Evolutionary conservation across 2,888 invertebrate genomes (phyloP), one percentile per base, ranked within the genome.

Genomic region (Celastrina argiolus): DNA sequence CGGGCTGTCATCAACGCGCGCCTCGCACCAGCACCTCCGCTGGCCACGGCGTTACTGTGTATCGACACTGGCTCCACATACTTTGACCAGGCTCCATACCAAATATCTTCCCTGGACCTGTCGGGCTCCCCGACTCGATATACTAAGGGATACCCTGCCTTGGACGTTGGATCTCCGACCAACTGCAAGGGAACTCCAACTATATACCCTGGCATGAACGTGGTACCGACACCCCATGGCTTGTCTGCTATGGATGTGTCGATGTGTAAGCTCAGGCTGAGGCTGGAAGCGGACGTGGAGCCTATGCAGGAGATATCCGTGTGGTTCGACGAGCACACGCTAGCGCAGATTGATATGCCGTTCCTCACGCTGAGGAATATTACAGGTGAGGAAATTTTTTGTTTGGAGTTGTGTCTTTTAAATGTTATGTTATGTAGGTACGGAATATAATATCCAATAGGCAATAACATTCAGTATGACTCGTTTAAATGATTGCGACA

Each of bases 291-390:
- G 45, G 86, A 85, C 71, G 84, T 91, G 67, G 85, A 89, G 59
- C 87, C 91, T 1, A 95, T 95, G 41, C 94, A 95, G 68, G 95
- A 95, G 74, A 86, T 97, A 63, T 88, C 93, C 36, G 92, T 97
- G 74, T 98, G 98, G 98, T 97, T 97, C 82, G 94, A 95, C 7
- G 95, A 96, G 73, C 94, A 94, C 70, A 88, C 96, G 69, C 89
- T 96, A 14, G 94, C 95, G 0, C 91, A 94, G 65, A 86, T 96
- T 76, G 93, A 93, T 67, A 94, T 98, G 82, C 97, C 97, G 0
- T 95, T 96, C 81, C 80, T 86, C 36, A 78, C 94, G 16, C 96
- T 96, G 0, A 87, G 88, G 4, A 96, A 98, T 79, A 97, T 98
- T 70, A 93, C 94, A 93, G 96, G 97, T 97, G 83, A 80, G 79